These are phyloP conservation scores for Acipenser transmontanus DNA, from an alignment of 2,797 vertebrate species.

Conservation along the genomic window DNA sequence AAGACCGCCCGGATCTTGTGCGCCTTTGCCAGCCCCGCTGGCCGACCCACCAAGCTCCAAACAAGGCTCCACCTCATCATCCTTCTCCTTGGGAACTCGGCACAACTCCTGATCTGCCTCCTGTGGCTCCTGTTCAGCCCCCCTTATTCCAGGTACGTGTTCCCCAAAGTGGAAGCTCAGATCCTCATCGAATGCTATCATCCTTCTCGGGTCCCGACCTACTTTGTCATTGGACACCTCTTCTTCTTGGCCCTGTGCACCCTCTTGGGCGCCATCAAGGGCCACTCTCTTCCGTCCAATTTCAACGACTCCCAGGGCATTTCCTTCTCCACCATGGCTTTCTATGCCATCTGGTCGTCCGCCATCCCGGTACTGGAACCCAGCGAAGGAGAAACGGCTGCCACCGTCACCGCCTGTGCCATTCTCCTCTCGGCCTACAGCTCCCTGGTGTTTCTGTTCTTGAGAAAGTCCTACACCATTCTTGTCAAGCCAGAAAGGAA, in stretches of 20 bases:
- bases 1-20: conserved; percentile 4
- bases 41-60: conserved; percentile 2
- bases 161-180: neutral
- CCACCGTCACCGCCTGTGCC: neutral
- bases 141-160: neutral
- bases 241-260: neutral
- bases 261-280: neutral
- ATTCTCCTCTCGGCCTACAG: conserved; percentile 8
- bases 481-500: conserved; percentile 8
- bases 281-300: conserved; percentile 4
- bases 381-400: no score
- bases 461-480: conserved; percentile 12
- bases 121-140: conserved; percentile 4
- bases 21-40: neutral
- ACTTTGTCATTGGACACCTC: neutral
- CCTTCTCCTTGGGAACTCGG: neutral
- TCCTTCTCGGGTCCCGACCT: neutral
- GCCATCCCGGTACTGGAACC: neutral
- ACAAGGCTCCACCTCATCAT: neutral
- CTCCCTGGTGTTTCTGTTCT: neutral
- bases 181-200: neutral
- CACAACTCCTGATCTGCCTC: neutral
- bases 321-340: conserved; percentile 2
- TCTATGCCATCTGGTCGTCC: conserved; percentile 11
- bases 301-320: conserved; percentile 10